phyloP scores from a whole-genome alignment of 1,140 invertebrate genomes.

The Oryctes rhinoceros region DNA sequence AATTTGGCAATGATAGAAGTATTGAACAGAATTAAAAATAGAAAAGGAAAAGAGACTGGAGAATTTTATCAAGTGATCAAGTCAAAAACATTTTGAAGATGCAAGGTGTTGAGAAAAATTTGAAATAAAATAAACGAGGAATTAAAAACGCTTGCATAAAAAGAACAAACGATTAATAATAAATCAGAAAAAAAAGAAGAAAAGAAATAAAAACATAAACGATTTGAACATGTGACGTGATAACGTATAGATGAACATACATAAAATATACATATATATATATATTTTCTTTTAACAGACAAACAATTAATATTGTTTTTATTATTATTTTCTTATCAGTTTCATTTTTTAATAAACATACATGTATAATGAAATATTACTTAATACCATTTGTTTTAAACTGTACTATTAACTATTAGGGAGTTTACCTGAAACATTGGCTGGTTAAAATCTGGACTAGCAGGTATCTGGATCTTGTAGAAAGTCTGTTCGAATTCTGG shows the following conservation, averaged over 20 bases:
- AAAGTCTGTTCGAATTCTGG: conserved; percentile 83
- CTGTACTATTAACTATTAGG: too few species aligned
- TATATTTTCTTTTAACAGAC: neutral
- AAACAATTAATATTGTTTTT: too few species aligned
- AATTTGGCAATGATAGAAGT: too few species aligned
- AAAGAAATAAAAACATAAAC: neutral
- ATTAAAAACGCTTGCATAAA: neutral
- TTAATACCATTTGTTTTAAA: too few species aligned
- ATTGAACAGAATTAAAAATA: too few species aligned
- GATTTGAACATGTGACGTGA: neutral
- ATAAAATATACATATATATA: neutral
- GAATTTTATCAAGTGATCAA: neutral
- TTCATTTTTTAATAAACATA: too few species aligned
- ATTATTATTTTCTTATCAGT: too few species aligned
- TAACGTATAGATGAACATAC: neutral
- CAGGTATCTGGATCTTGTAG: conserved; percentile 83
- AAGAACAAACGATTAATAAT: too few species aligned
- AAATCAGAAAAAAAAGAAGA: neutral
- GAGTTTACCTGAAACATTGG: conserved; percentile 70
- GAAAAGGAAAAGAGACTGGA: too few species aligned
- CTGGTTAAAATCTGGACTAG: conserved; percentile 65
- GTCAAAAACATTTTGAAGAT: neutral
- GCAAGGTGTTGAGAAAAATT: conserved; percentile 2
- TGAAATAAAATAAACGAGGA: neutral
- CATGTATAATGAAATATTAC: too few species aligned